Conservation (phyloP, 2,113 vertebrate species). For the Charina bottae region DNA sequence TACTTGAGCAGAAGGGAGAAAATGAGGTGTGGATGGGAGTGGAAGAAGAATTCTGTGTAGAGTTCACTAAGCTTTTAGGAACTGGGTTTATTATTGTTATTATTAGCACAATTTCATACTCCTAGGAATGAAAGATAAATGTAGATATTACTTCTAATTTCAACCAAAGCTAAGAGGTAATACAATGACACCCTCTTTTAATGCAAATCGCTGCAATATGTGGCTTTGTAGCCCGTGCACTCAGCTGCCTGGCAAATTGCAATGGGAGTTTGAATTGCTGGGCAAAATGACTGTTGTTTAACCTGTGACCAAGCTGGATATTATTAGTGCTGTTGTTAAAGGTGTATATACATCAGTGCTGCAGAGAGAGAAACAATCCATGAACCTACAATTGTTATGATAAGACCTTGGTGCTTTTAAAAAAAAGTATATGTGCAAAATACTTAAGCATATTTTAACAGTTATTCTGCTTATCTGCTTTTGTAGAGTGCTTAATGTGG, state of each 20-base stretch:
- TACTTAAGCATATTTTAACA: background rate
- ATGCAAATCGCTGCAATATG: constrained; percentile 70
- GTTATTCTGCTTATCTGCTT: constrained; percentile 1
- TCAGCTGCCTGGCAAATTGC: constrained; percentile 63
- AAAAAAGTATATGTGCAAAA: background rate
- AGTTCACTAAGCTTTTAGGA: constrained; percentile 66
- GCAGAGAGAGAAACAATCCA: constrained; percentile 39
- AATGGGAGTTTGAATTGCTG: constrained; percentile 57
- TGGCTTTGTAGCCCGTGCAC: constrained; percentile 63
- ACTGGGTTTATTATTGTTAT: constrained; percentile 69
- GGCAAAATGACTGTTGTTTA: constrained; percentile 62
- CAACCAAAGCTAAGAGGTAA: constrained; percentile 66
- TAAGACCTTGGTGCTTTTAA: background rate
- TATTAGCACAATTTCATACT: constrained; percentile 64
- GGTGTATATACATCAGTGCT: constrained; percentile 29
- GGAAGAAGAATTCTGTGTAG: constrained; percentile 36
- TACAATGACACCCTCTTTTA: constrained; percentile 61
- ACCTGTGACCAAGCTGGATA: constrained; percentile 47
- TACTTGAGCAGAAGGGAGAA: constrained; percentile 58
- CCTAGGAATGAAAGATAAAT: constrained; percentile 67
- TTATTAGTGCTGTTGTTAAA: constrained; percentile 53
- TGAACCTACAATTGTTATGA: constrained; percentile 8
- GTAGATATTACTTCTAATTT: constrained; percentile 68
- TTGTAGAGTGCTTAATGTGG: background rate
- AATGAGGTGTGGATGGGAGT: background rate